Evolutionary conservation across 2,888 invertebrate species (phyloP), one percentile per base, ranked within the genome.

Genomic region (Lepidocyrtinus sp.): DNA sequence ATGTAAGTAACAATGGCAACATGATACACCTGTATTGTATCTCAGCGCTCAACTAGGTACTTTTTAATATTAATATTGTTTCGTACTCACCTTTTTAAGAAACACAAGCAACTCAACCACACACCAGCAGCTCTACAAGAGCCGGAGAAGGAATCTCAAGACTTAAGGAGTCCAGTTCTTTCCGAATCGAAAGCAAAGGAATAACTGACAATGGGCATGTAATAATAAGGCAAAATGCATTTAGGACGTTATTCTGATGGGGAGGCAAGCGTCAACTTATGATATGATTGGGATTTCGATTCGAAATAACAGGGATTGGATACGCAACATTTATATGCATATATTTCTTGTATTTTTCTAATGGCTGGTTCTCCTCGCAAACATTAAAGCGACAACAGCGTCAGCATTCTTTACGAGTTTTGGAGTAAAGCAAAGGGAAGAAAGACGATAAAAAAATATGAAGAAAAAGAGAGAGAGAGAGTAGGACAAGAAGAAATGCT

Each of bases 101-200:
- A 36, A 19, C 55, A 50, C 64, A 19, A 22, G 25, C 62, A 22
- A 62, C 36, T 36, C 27, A 45, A 45, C 3, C 26, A 55, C 26
- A 45, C 75, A 59, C 76, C n/a, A n/a, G 27, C 78, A 78, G 78
- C 78, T 72, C 78, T 25, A 50, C 59, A 68, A 46, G 78, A 78
- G 78, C 72, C 72, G 78, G 71, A 70, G 71, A 65, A 72, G 55
- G 55, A 25, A 65, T 64, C 26, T 72, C 3, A 36, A 63, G 55
- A 62, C 46, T 21, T 46, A 36, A 46, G 68, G 45, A 67, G 65
- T 26, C 36, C 19, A 17, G 46, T 46, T 27, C 55, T 62, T 9
- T 26, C 61, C 62, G 46, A 65, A 59, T 50, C 46, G 24, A 55
- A 62, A 61, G 63, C 72, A 65, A 25, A 45, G n/a, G 45, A 72